These are phyloP conservation scores for Drosophila navojoa DNA, from an alignment of 1,140 invertebrate genomes.

Conservation along the genomic window DNA sequence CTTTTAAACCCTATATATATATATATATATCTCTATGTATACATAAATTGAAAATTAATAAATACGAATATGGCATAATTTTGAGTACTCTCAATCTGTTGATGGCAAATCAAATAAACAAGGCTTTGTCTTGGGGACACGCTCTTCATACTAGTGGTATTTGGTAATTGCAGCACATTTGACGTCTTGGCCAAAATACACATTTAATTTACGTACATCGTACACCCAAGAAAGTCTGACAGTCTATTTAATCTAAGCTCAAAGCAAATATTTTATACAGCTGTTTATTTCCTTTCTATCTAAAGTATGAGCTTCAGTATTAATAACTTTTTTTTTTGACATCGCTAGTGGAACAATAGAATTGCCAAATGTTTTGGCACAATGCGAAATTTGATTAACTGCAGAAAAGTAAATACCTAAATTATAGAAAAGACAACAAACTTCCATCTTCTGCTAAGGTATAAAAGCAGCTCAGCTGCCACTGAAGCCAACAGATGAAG, in stretches of 20 bases:
- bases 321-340: slow-evolving; percentile 10
- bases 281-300: slow-evolving; percentile 50
- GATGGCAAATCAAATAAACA: slow-evolving; percentile 33
- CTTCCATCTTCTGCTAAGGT: slow-evolving; percentile 24
- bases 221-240: slow-evolving; percentile 50
- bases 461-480: slow-evolving; percentile 53
- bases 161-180: slow-evolving; percentile 44
- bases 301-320: slow-evolving; percentile 35
- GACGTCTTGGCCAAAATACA: slow-evolving; percentile 48
- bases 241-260: slow-evolving; percentile 60
- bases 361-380: slow-evolving; percentile 65
- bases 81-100: slow-evolving; percentile 1
- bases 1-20: neutral
- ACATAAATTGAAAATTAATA: slow-evolving; percentile 21
- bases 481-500: slow-evolving; percentile 56
- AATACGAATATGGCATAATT: slow-evolving; percentile 29
- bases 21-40: slow-evolving; percentile 5
- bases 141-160: slow-evolving; percentile 22
- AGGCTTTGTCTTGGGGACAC: slow-evolving; percentile 33
- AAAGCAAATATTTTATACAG: slow-evolving; percentile 71
- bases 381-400: slow-evolving; percentile 65
- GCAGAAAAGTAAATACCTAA: slow-evolving; percentile 67
- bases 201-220: slow-evolving; percentile 62
- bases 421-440: slow-evolving; percentile 36
- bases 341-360: slow-evolving; percentile 41